Evolutionary conservation across 2,113 vertebrate species (phyloP).

Genomic region (Calyptommatus sinebrachiatus): DNA sequence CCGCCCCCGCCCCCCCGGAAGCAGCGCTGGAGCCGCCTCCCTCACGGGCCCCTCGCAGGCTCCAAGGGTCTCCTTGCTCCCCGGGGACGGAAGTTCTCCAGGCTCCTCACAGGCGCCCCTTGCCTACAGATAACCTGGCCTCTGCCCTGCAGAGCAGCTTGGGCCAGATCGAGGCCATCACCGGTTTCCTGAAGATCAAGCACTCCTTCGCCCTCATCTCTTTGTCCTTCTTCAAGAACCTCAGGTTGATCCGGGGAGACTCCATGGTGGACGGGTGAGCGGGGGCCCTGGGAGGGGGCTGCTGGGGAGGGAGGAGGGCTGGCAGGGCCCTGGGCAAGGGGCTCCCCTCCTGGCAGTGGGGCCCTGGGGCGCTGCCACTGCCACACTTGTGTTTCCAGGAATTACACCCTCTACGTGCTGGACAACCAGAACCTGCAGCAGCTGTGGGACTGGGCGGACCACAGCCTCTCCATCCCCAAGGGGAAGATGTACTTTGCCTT

Average conservation of each 20-base stretch:
- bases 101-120: rapidly evolving
- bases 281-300: neutral
- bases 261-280: conserved; percentile 81
- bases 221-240: conserved; percentile 79
- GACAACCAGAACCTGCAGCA: conserved; percentile 82
- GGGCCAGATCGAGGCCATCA: conserved; percentile 79
- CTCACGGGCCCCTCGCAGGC: too few relatives aligned
- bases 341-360: too few relatives aligned
- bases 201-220: conserved; percentile 79
- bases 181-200: conserved; percentile 81
- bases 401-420: conserved; percentile 79
- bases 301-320: neutral
- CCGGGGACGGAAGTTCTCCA: neutral
- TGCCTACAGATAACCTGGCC: conserved; percentile 72
- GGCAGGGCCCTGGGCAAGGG: neutral
- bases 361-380: neutral
- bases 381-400: conserved; percentile 51
- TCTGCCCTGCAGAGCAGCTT: conserved; percentile 71
- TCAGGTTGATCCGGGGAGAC: conserved; percentile 78
- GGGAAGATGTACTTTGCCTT: conserved; percentile 82
- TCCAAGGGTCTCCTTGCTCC: too few relatives aligned
- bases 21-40: too few relatives aligned
- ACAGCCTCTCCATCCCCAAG: conserved; percentile 70
- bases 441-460: conserved; percentile 74
- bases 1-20: too few relatives aligned